Evolutionary conservation across 2,113 vertebrate genomes (phyloP).

Genomic region (Ailuropoda melanoleuca): DNA sequence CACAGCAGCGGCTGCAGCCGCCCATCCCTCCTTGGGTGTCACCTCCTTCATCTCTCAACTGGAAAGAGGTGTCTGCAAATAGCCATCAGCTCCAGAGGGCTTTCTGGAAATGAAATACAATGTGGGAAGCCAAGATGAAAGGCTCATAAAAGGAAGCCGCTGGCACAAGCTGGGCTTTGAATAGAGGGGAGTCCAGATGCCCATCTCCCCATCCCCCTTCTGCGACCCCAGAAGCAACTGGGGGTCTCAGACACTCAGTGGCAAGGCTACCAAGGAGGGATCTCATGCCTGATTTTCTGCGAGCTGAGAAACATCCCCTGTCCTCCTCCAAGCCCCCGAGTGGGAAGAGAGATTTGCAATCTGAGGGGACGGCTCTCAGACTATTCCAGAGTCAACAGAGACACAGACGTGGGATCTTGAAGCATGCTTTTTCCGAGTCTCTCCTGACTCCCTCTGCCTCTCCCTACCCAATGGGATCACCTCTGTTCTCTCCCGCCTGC

Average conservation of each 20-base stretch:
- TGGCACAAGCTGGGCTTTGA: no score
- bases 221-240: neutral
- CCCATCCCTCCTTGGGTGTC: neutral
- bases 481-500: fast-evolving
- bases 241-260: no score
- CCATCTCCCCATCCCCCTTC: fast-evolving
- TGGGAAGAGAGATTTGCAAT: neutral
- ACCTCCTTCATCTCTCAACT: neutral
- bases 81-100: neutral
- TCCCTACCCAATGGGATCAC: neutral
- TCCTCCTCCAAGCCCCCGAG: fast-evolving
- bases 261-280: neutral
- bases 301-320: fast-evolving
- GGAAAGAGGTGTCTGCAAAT: neutral
- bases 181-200: fast-evolving
- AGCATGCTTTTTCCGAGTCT: fast-evolving
- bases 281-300: fast-evolving
- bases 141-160: neutral
- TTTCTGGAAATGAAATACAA: neutral
- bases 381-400: neutral
- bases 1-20: neutral
- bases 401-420: fast-evolving
- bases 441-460: fast-evolving
- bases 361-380: fast-evolving
- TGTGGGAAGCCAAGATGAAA: neutral